Base-by-base conservation (phyloP, 2,113 vertebrate species). In the Ailurus styani region DNA sequence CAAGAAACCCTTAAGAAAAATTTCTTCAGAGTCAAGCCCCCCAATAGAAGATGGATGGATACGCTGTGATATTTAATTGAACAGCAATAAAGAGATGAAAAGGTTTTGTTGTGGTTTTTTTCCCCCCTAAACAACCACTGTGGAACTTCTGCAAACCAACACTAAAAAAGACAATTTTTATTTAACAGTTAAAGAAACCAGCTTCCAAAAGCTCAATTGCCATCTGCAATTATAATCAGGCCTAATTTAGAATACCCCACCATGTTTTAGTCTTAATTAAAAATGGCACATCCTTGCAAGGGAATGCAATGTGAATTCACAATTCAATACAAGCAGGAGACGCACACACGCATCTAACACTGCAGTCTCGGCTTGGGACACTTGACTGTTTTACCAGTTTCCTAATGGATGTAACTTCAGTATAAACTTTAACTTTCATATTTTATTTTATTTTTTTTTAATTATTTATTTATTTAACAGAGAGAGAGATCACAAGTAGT, bases 151-250 rank as follows among this genome's bases (percentile, higher is more conserved):
- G 54, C 72, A 97, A 93, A 96, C 54, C 94, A 93, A 89, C 92
- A 93, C 91, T 55, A 50, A 97, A 96, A 93, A 90, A 86, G 90
- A 93, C 81, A 82, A 95, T 96, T 87, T 97, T 97, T 98, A 96
- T 98, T 98, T 97, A 98, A 98, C 98, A 98, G 98, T 99, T 98
- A 98, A 98, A 98, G 97, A 98, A 98, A 98, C 84, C 95, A 97
- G 95, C 98, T 98, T 98, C 98, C 98, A 98, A 97, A 98, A 98
- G 98, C 98, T 95, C 98, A 97, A 98, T 95, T 99, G 98, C 98
- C 98, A 98, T 98, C 97, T 98, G 97, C 98, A 99, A 98, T 99
- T 99, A 99, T 98, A 99, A 99, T 99, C 98, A 99, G 96, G 98
- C 98, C 98, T 98, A 97, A 98, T 98, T 99, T 98, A 98, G 98